A percentile compares a stretch with the other conserved stretches of the same genome.
Evolutionary conservation across 2,888 invertebrate genomes (phyloP).

Genomic region (Brenthis hecate): DNA sequence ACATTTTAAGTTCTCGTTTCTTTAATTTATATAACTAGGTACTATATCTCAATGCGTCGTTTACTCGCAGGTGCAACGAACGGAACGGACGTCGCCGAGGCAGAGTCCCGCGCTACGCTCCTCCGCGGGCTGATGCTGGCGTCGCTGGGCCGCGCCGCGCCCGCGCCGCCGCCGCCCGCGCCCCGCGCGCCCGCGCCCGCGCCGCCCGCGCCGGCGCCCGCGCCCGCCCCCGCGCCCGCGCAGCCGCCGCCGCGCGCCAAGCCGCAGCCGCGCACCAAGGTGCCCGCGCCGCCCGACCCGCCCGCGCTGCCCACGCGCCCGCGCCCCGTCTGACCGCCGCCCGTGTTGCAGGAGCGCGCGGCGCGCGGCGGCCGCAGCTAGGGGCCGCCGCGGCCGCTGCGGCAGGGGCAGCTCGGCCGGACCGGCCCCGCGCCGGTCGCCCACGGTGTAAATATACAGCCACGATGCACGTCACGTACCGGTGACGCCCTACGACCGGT

Average conservation of each 20-base stretch:
- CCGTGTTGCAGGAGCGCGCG: slow-evolving; percentile 59
- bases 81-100: slow-evolving; percentile 55
- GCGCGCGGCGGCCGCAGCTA: slow-evolving; percentile 56
- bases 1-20: too few species aligned
- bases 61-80: slow-evolving; percentile 52
- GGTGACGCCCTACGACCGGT: slow-evolving; percentile 53
- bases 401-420: slow-evolving; percentile 23
- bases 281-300: slow-evolving; percentile 50
- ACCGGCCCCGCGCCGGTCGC: slow-evolving; percentile 37
- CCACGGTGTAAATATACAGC: slow-evolving; percentile 54
- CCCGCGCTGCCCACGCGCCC: slow-evolving; percentile 44
- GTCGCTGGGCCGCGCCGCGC: slow-evolving; percentile 67
- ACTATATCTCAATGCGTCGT: neutral
- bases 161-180: slow-evolving; percentile 49
- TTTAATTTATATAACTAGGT: too few species aligned
- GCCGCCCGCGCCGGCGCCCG: slow-evolving; percentile 46
- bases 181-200: slow-evolving; percentile 46
- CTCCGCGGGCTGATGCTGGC: slow-evolving; percentile 75
- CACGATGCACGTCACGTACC: slow-evolving; percentile 45
- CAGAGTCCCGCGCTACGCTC: slow-evolving; percentile 68
- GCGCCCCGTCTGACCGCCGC: slow-evolving; percentile 49
- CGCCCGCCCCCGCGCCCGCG: slow-evolving; percentile 46
- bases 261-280: slow-evolving; percentile 72
- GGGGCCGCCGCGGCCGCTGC: slow-evolving; percentile 19
- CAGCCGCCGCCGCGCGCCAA: slow-evolving; percentile 61